Evolutionary conservation across 2,888 invertebrate genomes (phyloP).

Genomic region (Masnerella sp.): DNA sequence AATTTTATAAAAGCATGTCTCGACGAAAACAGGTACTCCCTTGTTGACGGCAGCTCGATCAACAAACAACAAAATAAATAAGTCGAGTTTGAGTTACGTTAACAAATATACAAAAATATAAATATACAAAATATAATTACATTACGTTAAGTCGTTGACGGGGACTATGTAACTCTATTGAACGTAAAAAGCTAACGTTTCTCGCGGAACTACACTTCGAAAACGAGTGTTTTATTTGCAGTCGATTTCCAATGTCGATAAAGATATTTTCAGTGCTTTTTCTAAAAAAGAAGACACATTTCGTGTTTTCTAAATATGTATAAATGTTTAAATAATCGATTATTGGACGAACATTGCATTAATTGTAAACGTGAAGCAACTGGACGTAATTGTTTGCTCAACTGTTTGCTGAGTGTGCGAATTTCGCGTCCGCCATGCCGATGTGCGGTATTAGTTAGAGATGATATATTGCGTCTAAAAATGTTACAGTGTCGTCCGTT

Average conservation of each 20-base stretch:
- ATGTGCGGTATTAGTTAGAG: constrained; percentile 42
- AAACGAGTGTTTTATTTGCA: too few species aligned
- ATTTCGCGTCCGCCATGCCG: constrained; percentile 53
- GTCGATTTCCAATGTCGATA: too few species aligned
- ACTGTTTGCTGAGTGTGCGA: constrained; percentile 56
- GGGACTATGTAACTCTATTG: too few species aligned
- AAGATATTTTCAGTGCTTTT: too few species aligned
- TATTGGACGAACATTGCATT: too few species aligned
- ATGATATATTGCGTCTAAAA: constrained; percentile 46
- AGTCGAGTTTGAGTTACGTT: constrained; percentile 4
- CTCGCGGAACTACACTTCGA: too few species aligned
- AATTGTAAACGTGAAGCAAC: constrained; percentile 40
- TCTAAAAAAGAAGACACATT: too few species aligned
- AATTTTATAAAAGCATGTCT: constrained; percentile 10
- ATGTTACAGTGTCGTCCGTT: constrained; percentile 46
- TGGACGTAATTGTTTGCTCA: constrained; percentile 42
- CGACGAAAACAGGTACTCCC: not conserved
- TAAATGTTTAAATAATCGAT: too few species aligned
- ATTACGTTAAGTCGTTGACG: too few species aligned
- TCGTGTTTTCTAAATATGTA: too few species aligned
- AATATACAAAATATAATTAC: constrained; percentile 37
- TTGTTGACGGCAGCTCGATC: too few species aligned
- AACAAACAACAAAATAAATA: constrained; percentile 28
- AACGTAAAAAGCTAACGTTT: too few species aligned
- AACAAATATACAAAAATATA: constrained; percentile 45